Conservation (phyloP, 2,113 vertebrate species). For the Galbula dea region DNA sequence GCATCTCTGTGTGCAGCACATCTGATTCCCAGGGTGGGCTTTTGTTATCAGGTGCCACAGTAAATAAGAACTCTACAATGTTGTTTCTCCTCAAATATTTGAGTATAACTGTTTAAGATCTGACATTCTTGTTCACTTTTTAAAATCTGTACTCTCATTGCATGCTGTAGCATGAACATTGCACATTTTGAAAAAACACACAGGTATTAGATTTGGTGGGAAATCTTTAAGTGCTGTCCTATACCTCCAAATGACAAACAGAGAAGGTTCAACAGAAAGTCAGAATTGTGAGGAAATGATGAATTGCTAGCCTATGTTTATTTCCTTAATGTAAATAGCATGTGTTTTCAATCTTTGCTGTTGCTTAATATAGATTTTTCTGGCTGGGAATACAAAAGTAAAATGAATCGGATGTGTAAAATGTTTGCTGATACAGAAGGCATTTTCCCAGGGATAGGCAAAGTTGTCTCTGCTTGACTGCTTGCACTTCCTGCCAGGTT, state of each 20-base stretch:
- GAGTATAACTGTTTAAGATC: background rate
- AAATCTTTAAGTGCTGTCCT: background rate
- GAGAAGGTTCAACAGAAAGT: background rate
- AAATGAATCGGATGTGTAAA: background rate
- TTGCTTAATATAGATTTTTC: background rate
- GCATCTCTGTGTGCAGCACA: background rate
- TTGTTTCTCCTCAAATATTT: background rate
- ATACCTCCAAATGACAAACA: background rate
- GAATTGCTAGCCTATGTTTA: background rate
- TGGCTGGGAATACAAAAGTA: background rate
- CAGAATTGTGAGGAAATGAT: background rate
- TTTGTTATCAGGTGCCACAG: no score
- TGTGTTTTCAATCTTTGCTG: background rate
- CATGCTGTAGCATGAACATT: rapidly evolving
- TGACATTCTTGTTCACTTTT: background rate
- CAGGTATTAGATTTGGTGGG: background rate
- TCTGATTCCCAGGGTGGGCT: background rate
- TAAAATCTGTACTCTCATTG: background rate
- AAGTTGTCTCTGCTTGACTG: background rate
- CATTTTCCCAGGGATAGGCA: background rate
- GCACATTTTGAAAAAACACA: background rate
- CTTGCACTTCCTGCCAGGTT: background rate
- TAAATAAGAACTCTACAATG: background rate
- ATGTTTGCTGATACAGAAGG: background rate
- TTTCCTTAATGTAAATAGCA: background rate